A percentile compares a stretch with the other conserved stretches of the same genome.
phyloP scores from a whole-genome alignment of 2,888 invertebrate species.

The Stratiomys singularior region DNA sequence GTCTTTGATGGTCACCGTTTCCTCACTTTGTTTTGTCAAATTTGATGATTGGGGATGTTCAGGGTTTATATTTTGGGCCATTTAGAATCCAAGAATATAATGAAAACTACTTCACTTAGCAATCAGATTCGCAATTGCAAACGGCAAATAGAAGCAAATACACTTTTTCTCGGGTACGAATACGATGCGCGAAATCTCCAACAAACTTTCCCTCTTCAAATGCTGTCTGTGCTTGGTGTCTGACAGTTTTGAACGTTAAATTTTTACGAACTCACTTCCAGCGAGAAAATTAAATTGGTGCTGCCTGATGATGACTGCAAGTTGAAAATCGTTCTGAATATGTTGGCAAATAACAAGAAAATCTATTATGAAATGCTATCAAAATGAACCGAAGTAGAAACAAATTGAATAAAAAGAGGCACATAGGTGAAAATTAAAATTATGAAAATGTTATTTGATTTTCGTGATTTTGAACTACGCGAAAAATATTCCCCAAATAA shows the following conservation, averaged over 20 bases:
- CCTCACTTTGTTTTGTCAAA: slow-evolving; percentile 82
- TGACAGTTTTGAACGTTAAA: slow-evolving; percentile 57
- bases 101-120: neutral
- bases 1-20: slow-evolving; percentile 79
- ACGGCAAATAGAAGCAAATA: neutral
- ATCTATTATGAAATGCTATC: too few relatives aligned
- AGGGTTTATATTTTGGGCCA: slow-evolving; percentile 91
- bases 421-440: neutral
- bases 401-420: too few relatives aligned
- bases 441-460: neutral
- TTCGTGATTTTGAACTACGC: neutral
- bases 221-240: slow-evolving; percentile 54
- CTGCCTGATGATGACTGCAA: slow-evolving; percentile 11
- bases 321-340: too few relatives aligned
- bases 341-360: too few relatives aligned
- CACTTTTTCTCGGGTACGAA: neutral
- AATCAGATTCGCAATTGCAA: neutral
- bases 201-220: slow-evolving; percentile 45
- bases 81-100: slow-evolving; percentile 59
- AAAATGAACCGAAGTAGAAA: too few relatives aligned
- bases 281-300: slow-evolving; percentile 27
- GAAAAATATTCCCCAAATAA: too few relatives aligned
- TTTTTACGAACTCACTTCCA: slow-evolving; percentile 52
- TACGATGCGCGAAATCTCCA: slow-evolving; percentile 15
- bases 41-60: slow-evolving; percentile 78